Conservation (phyloP, 2,797 vertebrate genomes). For the Lemur catta region DNA sequence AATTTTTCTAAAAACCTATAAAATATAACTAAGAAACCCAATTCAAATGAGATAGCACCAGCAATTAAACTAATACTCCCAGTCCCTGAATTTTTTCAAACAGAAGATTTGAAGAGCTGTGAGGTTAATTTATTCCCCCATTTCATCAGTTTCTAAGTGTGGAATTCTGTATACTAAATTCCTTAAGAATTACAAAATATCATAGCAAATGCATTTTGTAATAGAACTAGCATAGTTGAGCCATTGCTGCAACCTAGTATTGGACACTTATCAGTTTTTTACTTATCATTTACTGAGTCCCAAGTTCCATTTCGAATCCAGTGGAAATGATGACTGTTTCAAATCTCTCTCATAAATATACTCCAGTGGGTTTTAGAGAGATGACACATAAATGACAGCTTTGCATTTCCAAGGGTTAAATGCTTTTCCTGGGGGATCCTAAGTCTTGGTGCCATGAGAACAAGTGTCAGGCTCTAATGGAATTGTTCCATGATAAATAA, state of each 20-base stretch:
- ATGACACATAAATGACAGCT: constrained; percentile 42
- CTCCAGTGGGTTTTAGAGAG: constrained; percentile 60
- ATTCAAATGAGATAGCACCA: background rate
- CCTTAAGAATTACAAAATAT: background rate
- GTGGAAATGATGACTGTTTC: constrained; percentile 66
- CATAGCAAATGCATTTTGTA: background rate
- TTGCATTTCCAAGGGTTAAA: constrained; percentile 74
- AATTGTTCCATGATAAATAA: constrained; percentile 78
- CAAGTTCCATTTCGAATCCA: constrained; percentile 59
- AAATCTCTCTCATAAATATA: constrained; percentile 65
- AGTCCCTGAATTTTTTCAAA: background rate
- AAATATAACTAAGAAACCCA: background rate
- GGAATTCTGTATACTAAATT: background rate
- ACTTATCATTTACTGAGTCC: constrained; percentile 51
- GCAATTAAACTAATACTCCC: background rate
- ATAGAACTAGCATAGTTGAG: background rate
- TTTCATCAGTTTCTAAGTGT: background rate
- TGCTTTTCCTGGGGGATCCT: constrained; percentile 72
- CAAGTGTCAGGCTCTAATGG: constrained; percentile 68
- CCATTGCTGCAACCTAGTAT: background rate
- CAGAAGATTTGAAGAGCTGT: background rate
- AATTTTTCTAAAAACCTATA: constrained; percentile 15
- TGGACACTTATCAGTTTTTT: constrained; percentile 19
- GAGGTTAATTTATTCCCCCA: background rate
- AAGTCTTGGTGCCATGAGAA: constrained; percentile 46